Evolutionary conservation across 1,140 invertebrate genomes (phyloP).

Genomic region (Muscidifurax raptorellus): DNA sequence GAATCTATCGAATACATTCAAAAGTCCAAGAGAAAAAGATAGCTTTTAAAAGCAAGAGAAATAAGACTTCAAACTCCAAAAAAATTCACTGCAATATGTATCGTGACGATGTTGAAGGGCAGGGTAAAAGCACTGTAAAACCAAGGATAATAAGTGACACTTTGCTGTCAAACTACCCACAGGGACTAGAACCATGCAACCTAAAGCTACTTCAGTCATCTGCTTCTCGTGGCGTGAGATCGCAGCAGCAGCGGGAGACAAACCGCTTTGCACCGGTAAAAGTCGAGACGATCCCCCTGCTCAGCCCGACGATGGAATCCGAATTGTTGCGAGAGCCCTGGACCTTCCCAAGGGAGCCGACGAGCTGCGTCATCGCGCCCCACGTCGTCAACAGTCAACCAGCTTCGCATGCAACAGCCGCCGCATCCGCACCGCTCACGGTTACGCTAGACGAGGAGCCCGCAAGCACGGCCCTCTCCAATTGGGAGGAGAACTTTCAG

Average conservation of each 20-base stretch:
- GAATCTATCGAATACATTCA: neutral
- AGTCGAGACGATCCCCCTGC: conserved; percentile 58
- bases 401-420: neutral
- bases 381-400: neutral
- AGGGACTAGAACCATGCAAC: conserved; percentile 69
- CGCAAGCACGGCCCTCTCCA: conserved; percentile 36
- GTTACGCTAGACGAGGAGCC: neutral
- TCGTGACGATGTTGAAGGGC: too few species aligned
- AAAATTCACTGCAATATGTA: too few species aligned
- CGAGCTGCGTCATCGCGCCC: neutral
- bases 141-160: neutral
- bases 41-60: too few species aligned
- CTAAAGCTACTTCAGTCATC: conserved; percentile 61
- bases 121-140: neutral
- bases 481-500: conserved; percentile 73
- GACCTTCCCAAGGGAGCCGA: conserved; percentile 47
- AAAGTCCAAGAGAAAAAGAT: neutral
- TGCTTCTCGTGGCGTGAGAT: conserved; percentile 74
- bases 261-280: conserved; percentile 57
- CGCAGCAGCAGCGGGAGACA: conserved; percentile 55
- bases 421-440: neutral
- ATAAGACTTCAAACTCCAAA: too few species aligned
- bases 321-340: conserved; percentile 60
- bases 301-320: conserved; percentile 62
- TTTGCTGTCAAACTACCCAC: conserved; percentile 48